Evolutionary conservation across 2,113 vertebrate species (phyloP).

Genomic region (Ahaetulla prasina): DNA sequence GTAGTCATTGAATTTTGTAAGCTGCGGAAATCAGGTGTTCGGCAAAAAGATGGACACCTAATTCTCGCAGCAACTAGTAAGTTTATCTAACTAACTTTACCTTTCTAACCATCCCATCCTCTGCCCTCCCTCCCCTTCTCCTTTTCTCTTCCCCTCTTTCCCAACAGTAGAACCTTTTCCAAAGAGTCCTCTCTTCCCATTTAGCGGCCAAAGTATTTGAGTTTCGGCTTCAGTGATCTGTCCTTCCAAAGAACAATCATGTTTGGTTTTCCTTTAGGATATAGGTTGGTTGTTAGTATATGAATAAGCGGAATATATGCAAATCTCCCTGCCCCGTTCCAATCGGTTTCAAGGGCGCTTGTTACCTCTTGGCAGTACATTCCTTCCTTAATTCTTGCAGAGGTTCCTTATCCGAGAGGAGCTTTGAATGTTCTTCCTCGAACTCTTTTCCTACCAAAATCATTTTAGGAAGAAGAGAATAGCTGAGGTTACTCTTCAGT

Average conservation of each 20-base stretch:
- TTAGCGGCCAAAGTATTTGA: background rate
- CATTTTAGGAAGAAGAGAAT: background rate
- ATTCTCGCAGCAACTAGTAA: background rate
- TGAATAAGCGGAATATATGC: background rate
- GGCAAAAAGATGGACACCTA: background rate
- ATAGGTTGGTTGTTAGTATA: background rate
- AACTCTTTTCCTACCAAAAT: conserved; percentile 78
- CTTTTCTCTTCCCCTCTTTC: background rate
- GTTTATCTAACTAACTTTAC: background rate
- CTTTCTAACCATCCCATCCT: background rate
- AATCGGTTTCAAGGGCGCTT: background rate
- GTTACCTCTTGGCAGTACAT: conserved; percentile 93
- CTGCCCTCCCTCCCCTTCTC: background rate
- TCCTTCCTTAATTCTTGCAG: conserved; percentile 85
- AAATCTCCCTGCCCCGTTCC: background rate
- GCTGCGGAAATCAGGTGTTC: background rate
- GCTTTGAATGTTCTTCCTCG: conserved; percentile 75
- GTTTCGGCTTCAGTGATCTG: background rate
- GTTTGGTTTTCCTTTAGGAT: background rate
- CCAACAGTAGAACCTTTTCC: background rate
- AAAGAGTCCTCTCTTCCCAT: background rate
- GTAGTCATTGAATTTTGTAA: background rate
- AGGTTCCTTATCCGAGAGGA: conserved; percentile 83
- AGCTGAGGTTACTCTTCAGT: background rate
- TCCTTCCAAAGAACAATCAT: background rate